A percentile compares a stretch with the other conserved stretches of the same genome.
These are phyloP conservation scores for Oxycera nigricornis DNA, from an alignment of 2,888 invertebrate genomes.

Conservation along the genomic window DNA sequence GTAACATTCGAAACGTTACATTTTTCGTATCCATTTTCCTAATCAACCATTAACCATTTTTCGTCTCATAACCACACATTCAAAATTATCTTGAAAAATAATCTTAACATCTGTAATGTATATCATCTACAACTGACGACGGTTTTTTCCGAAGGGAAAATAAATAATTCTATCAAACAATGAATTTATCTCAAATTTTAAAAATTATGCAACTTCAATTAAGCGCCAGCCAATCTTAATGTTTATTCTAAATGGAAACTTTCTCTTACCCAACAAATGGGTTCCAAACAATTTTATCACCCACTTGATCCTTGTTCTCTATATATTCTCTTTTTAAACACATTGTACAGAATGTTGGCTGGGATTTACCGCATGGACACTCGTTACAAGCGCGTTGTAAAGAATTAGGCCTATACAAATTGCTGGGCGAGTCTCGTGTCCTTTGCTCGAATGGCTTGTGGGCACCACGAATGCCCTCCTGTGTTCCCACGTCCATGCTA, in stretches of 20 bases:
- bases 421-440: slow-evolving; percentile 78
- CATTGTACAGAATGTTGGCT: slow-evolving; percentile 65
- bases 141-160: too few relatives aligned
- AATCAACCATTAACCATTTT: too few relatives aligned
- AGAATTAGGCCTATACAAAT: slow-evolving; percentile 83
- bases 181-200: too few relatives aligned
- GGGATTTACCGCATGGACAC: slow-evolving; percentile 79
- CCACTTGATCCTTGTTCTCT: neutral
- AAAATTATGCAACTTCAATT: too few relatives aligned
- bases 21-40: too few relatives aligned
- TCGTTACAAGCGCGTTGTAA: slow-evolving; percentile 78
- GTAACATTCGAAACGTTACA: too few relatives aligned
- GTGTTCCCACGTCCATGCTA: slow-evolving; percentile 84
- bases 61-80: too few relatives aligned
- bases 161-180: too few relatives aligned
- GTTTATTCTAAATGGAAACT: slow-evolving; percentile 8
- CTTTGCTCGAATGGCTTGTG: slow-evolving; percentile 84
- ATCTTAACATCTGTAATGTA: too few relatives aligned
- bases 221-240: too few relatives aligned
- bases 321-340: neutral
- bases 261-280: neutral
- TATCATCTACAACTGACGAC: too few relatives aligned
- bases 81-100: too few relatives aligned
- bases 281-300: neutral
- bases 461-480: slow-evolving; percentile 78